Conservation (phyloP, 2,888 invertebrate species). For the Conchocele bisecta region DNA sequence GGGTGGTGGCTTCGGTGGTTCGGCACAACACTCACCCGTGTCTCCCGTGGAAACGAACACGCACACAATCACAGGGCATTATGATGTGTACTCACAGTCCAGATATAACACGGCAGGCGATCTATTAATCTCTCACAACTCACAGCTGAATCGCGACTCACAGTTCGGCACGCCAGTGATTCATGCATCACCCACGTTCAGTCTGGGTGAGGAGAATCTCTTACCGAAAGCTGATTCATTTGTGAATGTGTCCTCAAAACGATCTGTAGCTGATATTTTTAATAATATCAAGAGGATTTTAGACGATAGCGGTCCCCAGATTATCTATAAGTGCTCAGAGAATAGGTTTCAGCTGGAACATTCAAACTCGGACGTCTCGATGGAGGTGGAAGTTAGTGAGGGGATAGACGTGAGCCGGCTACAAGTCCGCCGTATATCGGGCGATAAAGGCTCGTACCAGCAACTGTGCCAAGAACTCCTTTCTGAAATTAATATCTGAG, state of each 20-base stretch:
- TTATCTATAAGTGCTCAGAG: conserved; percentile 74
- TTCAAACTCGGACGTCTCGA: conserved; percentile 70
- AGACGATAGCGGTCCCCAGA: conserved; percentile 69
- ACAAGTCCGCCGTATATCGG: conserved; percentile 76
- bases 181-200: conserved; percentile 20
- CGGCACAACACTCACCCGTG: conserved; percentile 29
- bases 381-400: conserved; percentile 77
- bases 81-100: conserved; percentile 23
- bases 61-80: conserved; percentile 36
- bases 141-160: conserved; percentile 38
- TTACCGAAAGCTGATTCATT: conserved; percentile 50
- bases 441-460: conserved; percentile 75
- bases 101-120: conserved; percentile 32
- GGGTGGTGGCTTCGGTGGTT: conserved; percentile 19
- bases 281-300: conserved; percentile 72
- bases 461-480: conserved; percentile 75
- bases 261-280: conserved; percentile 73
- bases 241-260: conserved; percentile 62
- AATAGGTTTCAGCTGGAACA: conserved; percentile 70
- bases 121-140: conserved; percentile 28
- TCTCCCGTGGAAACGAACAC: conserved; percentile 17
- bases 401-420: conserved; percentile 70
- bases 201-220: conserved; percentile 24
- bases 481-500: conserved; percentile 71
- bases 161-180: conserved; percentile 14